These are phyloP conservation scores for Yponomeuta sedellus DNA, from an alignment of 2,888 invertebrate genomes.

Conservation along the genomic window DNA sequence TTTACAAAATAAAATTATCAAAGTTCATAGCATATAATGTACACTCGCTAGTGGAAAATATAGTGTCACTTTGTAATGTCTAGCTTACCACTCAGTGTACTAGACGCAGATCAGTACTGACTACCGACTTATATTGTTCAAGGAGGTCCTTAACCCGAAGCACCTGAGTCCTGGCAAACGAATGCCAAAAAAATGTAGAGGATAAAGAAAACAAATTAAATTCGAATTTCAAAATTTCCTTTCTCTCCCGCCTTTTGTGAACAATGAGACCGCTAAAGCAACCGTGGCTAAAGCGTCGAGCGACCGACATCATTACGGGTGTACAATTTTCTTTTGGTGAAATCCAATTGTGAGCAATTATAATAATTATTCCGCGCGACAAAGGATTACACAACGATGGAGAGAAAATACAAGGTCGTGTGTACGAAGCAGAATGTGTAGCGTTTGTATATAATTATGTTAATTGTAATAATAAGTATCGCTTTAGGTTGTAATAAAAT, in stretches of 20 bases:
- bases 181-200: not conserved
- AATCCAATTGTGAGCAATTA: not conserved
- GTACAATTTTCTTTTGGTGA: not conserved
- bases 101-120: too few relatives aligned
- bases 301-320: not conserved
- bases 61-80: too few relatives aligned
- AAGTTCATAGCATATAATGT: too few relatives aligned
- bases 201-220: not conserved
- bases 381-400: not conserved
- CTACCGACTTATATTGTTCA: too few relatives aligned
- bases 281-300: not conserved
- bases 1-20: too few relatives aligned
- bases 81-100: too few relatives aligned
- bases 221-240: not conserved
- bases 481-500: too few relatives aligned
- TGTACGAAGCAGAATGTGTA: not conserved
- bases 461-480: not conserved
- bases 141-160: too few relatives aligned
- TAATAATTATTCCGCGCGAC: not conserved
- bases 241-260: not conserved
- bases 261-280: not conserved
- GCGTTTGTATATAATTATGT: not conserved
- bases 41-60: too few relatives aligned
- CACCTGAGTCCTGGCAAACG: too few relatives aligned
- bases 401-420: not conserved